Evolutionary conservation across 1,140 invertebrate species (phyloP), one percentile per base, ranked within the genome.

Genomic region (Eriocheir sinensis): DNA sequence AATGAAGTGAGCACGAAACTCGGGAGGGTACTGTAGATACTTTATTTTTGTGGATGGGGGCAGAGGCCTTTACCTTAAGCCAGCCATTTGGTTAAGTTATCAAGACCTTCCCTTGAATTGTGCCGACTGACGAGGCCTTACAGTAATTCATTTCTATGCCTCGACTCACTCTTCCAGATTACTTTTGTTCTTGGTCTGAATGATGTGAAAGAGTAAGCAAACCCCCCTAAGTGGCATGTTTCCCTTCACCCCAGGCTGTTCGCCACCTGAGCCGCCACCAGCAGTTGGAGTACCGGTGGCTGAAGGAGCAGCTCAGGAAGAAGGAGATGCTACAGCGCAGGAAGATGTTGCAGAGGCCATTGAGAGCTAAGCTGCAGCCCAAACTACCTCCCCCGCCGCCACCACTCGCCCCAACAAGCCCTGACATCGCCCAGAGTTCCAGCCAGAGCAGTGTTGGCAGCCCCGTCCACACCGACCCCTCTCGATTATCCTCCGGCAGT

Each of bases 201-300:
- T n/a, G n/a, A n/a, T n/a, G n/a, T n/a, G n/a, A n/a, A n/a, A n/a
- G n/a, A n/a, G n/a, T n/a, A n/a, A n/a, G n/a, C n/a, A n/a, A n/a
- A n/a, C n/a, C n/a, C n/a, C n/a, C n/a, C n/a, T n/a, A n/a, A n/a
- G n/a, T n/a, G n/a, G n/a, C n/a, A n/a, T n/a, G 38, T 80, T 36
- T 6, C 83, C 30, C 27, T 38, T 34, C 17, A 15, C 21, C 38
- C n/a, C 89, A 94, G 94, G 94, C 86, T 40, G 94, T 94, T 17
- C 94, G 94, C 17, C 94, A 94, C 38, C 41, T 94, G 27, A 94
- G 94, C 41, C 80, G 89, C n/a, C 81, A 80, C 30, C 89, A 94
- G 53, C 94, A 94, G 36, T 80, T 48, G 53, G 94, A 92, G 48
- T 94, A 94, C 48, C 89, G 83, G 32, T 38, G 72, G 81, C 90